Percentiles rank a stretch among this genome's conserved stretches.
Conservation (phyloP, 2,797 vertebrate species). For the Sebastes ruberrimus region DNA sequence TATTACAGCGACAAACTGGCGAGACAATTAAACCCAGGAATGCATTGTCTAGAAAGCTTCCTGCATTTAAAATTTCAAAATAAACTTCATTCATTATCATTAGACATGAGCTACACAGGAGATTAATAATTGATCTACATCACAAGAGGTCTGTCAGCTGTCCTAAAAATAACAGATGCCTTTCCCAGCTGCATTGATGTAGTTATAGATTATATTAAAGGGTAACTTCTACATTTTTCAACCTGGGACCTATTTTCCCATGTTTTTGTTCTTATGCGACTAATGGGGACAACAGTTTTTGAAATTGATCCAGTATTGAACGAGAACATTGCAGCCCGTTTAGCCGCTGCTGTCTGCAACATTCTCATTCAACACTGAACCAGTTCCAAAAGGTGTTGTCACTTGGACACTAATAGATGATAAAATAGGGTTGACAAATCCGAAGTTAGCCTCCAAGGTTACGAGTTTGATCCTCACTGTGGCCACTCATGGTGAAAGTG, state of each 20-base stretch:
- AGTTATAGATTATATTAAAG: neutral
- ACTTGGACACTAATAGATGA: neutral
- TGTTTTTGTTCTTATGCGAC: neutral
- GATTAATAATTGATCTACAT: slow-evolving; percentile 1
- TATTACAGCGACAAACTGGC: slow-evolving; percentile 1
- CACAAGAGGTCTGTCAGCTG: slow-evolving; percentile 3
- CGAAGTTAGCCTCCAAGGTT: neutral
- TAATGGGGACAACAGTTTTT: neutral
- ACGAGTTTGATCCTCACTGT: neutral
- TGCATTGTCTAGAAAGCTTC: slow-evolving; percentile 55
- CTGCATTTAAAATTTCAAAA: slow-evolving; percentile 16
- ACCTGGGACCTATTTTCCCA: neutral
- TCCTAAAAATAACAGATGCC: slow-evolving; percentile 5
- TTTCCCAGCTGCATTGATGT: neutral
- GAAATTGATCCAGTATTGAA: neutral
- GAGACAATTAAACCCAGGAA: slow-evolving; percentile 19
- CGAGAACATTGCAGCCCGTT: too few species aligned
- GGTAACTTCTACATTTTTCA: neutral
- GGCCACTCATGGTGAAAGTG: neutral
- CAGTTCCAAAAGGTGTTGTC: neutral
- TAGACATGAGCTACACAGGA: neutral
- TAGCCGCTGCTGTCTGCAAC: neutral
- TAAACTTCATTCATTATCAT: slow-evolving; percentile 3
- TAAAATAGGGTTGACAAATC: neutral
- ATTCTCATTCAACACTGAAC: neutral